Evolutionary conservation across 2,797 vertebrate genomes (phyloP), one percentile per base, ranked within the genome.

Genomic region (Furcifer pardalis): DNA sequence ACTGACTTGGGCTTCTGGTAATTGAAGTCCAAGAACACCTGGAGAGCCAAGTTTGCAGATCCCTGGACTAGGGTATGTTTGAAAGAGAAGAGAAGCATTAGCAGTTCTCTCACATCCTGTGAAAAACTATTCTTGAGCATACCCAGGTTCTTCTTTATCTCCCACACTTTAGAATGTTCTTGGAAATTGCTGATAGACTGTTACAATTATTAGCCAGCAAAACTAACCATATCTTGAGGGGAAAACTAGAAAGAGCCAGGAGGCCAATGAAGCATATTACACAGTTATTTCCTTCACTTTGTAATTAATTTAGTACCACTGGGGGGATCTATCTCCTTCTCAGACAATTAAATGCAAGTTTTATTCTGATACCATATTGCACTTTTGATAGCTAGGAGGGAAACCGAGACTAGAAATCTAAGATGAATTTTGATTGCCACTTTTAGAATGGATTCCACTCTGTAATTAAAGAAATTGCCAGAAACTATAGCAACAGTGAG

Each of bases 201-300:
- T 73, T 72, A 71, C 40, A 81, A 56, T 81, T 62, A 73, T 72
- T 37, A 73, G 27, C 52, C 60, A 81, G 37, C 56, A 81, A 72
- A 81, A 37, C 56, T 68, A 73, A 44, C 52, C 68, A 71, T 56
- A 72, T 81, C 56, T 72, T 81, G 60, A 8, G 30, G 40, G 68
- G 52, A 21, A 37, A 21, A 59, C 10, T 62, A 12, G 52, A 46
- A 44, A 60, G 37, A 60, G 52, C 68, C 30, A 44, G 56, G 37
- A 81, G 68, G 80, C 68, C 72, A 72, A 73, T 81, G 69, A 81
- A 81, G 44, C 37, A 60, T 81, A 81, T 81, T 62, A 68, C 37
- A 72, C 69, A 72, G 27, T 68, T 44, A 62, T 59, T 81, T 62
- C 30, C 27, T 60, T 42, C 25, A 12, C 68, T 81, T 73, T 60